Evolutionary conservation across 2,888 invertebrate genomes (phyloP).

Genomic region (Melikaiella ostensackeni): DNA sequence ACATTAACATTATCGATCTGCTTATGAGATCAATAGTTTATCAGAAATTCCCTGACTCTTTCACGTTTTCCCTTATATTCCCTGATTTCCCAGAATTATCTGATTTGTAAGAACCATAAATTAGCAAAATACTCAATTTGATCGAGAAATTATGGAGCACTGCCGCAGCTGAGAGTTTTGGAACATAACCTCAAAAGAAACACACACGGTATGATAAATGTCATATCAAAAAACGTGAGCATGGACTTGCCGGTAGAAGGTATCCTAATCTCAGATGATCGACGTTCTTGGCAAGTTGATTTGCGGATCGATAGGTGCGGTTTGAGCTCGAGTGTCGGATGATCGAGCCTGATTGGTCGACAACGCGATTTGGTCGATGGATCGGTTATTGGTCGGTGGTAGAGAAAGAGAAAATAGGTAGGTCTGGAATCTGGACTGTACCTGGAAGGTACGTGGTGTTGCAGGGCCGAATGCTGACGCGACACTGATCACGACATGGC

Average conservation of each 20-base stretch:
- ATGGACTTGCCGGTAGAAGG: conserved; percentile 46
- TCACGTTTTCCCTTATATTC: too few relatives aligned
- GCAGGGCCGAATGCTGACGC: conserved; percentile 76
- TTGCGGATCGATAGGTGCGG: conserved; percentile 41
- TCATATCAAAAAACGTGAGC: conserved; percentile 27
- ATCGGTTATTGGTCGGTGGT: conserved; percentile 44
- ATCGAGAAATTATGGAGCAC: neutral
- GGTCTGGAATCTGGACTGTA: conserved; percentile 73
- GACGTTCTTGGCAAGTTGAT: conserved; percentile 32
- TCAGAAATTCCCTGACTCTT: too few relatives aligned
- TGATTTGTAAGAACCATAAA: too few relatives aligned
- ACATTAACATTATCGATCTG: too few relatives aligned
- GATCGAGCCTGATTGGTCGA: conserved; percentile 51
- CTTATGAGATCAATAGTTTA: too few relatives aligned
- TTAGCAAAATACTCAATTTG: too few relatives aligned
- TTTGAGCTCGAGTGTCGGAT: conserved; percentile 50
- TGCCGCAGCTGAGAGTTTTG: neutral
- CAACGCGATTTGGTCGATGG: conserved; percentile 51
- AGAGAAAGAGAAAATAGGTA: conserved; percentile 63
- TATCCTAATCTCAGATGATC: conserved; percentile 17
- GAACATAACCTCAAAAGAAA: neutral
- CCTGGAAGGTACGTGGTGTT: conserved; percentile 69
- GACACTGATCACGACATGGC: conserved; percentile 73
- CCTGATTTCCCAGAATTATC: too few relatives aligned
- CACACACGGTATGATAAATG: neutral